Base-by-base conservation (phyloP, 2,113 vertebrate species). In the Camarhynchus parvulus region DNA sequence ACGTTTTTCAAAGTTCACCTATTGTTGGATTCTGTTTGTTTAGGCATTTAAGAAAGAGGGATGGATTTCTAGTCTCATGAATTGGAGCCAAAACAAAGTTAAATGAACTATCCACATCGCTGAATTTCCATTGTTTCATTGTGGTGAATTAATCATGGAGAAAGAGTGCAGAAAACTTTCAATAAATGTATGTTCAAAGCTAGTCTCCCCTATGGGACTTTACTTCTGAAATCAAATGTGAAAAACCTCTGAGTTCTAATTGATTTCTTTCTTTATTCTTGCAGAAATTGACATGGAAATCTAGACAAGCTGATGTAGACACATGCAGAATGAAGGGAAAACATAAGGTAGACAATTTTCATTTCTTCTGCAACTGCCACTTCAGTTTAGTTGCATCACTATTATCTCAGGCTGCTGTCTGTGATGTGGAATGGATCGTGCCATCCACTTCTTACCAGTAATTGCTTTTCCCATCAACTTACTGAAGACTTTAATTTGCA, bases 241-340 rank as follows among this genome's bases (percentile, higher is more conserved):
- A 93, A 93, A 93, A 92, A 86, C 64, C 95, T 97, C 94, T 94
- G 96, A 84, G 82, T 85, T 94, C 75, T 98, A 96, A 98, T 97
- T 97, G 96, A 98, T 96, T 97, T 98, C 95, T 96, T 94, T 96
- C 95, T 96, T 96, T 95, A 96, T 98, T 95, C 90, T 97, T 91
- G 63, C 97, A 99, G 99, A 99, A 99, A 98, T 96, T 99, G 98
- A 99, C 99, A 35, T 99, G 99, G 99, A 99, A 99, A 98, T 99
- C 99, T 97, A 99, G 98, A 96, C 99, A 99, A 97, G 98, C 98
- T 67, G 99, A 99, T 78, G 99, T 99, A 98, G 99, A 99, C 97
- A 99, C 99, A 35, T 99, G 99, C 98, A 99, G 99, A 98, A 99
- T 99, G 99, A 99, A 99, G 97, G 99, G 99, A 59, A 99, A 99